Percentiles rank a stretch among this genome's conserved stretches.
Evolutionary conservation across 2,888 invertebrate genomes (phyloP).

Genomic region (Epirrhoe tristata): DNA sequence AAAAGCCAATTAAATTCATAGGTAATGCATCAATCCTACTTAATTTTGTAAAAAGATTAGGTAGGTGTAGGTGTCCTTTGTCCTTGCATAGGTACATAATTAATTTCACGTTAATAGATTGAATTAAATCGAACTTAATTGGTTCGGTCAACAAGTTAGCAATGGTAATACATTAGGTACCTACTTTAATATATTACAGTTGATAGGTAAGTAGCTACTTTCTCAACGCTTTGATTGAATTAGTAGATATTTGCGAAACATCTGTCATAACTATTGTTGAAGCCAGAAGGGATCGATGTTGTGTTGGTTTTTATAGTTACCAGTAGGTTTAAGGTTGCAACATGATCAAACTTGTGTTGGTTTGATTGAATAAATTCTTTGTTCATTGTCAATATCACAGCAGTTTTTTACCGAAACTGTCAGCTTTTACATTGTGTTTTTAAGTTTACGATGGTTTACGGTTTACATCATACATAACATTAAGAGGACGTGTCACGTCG

Average conservation of each 20-base stretch:
- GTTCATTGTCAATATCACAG: slow-evolving; percentile 81
- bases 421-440: slow-evolving; percentile 56
- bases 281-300: slow-evolving; percentile 57
- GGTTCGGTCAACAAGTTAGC: slow-evolving; percentile 8
- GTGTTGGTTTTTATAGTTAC: slow-evolving; percentile 73
- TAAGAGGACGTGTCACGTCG: neutral
- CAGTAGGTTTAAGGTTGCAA: slow-evolving; percentile 77
- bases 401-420: slow-evolving; percentile 73
- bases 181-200: neutral
- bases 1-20: slow-evolving; percentile 13
- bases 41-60: slow-evolving; percentile 18
- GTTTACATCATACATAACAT: slow-evolving; percentile 16
- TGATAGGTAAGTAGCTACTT: slow-evolving; percentile 13
- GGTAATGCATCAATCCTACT: slow-evolving; percentile 2
- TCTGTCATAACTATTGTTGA: slow-evolving; percentile 55
- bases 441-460: no score
- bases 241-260: slow-evolving; percentile 15
- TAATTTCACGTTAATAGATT: slow-evolving; percentile 6
- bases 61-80: no score
- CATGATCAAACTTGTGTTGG: slow-evolving; percentile 65
- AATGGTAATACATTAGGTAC: slow-evolving; percentile 6
- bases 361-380: slow-evolving; percentile 59
- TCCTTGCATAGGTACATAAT: neutral
- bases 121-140: slow-evolving; percentile 8
- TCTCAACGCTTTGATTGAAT: slow-evolving; percentile 25